Conservation (phyloP, 2,113 vertebrate species). For the Sorex araneus region DNA sequence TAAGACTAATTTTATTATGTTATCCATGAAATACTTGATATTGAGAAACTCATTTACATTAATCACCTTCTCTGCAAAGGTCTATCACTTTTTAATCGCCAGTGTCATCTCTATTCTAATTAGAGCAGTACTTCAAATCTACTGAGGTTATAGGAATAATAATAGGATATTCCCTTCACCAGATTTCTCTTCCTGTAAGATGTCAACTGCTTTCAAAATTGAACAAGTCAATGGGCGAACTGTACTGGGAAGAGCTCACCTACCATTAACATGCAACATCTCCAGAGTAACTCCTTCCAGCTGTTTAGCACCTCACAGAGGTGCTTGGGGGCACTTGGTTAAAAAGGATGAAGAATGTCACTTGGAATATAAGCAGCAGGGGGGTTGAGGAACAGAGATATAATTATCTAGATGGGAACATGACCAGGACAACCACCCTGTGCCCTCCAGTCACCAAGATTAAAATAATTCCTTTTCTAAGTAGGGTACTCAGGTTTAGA, state of each 20-base stretch:
- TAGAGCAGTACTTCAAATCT: slow-evolving; percentile 25
- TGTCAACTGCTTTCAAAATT: slow-evolving; percentile 39
- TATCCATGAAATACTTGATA: slow-evolving; percentile 1
- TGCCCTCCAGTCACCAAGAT: background rate
- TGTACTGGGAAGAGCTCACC: background rate
- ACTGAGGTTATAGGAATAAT: slow-evolving; percentile 7
- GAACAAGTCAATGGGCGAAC: slow-evolving; percentile 24
- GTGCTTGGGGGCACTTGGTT: background rate
- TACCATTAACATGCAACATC: background rate
- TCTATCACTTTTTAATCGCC: slow-evolving; percentile 24
- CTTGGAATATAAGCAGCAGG: slow-evolving; percentile 30
- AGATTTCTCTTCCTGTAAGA: slow-evolving; percentile 42
- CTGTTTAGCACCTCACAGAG: background rate
- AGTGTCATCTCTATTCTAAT: background rate
- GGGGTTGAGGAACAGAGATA: background rate
- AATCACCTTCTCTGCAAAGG: background rate
- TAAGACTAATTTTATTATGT: slow-evolving; percentile 16
- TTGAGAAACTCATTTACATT: slow-evolving; percentile 36
- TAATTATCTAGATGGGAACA: slow-evolving; percentile 54
- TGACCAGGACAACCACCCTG: background rate
- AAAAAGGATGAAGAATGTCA: slow-evolving; percentile 20
- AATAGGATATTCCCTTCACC: background rate
- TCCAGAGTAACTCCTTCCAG: background rate
- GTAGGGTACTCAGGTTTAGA: background rate
- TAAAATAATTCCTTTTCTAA: slow-evolving; percentile 41